Evolutionary conservation across 2,113 vertebrate species (phyloP).

Genomic region (Hiodon tergisus): DNA sequence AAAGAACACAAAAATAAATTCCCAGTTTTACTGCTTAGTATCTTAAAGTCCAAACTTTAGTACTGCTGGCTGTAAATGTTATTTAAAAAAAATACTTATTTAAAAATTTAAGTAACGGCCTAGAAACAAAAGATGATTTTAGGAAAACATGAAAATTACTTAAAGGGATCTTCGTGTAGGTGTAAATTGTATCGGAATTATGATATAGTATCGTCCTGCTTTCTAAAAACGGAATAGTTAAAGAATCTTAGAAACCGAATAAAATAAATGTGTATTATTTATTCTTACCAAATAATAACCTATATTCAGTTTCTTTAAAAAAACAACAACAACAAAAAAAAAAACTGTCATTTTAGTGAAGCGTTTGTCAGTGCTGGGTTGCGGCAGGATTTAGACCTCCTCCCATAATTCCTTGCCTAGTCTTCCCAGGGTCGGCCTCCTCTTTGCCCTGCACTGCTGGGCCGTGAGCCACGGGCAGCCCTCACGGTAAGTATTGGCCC

Average conservation of each 20-base stretch:
- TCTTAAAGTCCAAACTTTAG: not conserved
- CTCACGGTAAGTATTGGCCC: not conserved
- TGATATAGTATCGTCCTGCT: not conserved
- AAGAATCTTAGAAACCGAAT: not conserved
- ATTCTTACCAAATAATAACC: not conserved
- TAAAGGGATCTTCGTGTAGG: constrained; percentile 14
- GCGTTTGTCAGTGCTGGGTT: not conserved
- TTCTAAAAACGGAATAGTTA: not conserved
- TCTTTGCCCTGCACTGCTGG: not conserved
- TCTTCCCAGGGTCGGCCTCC: not conserved
- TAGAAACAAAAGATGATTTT: not conserved
- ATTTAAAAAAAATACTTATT: not conserved
- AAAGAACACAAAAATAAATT: too few relatives aligned
- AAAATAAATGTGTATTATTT: not conserved
- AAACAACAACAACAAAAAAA: not conserved
- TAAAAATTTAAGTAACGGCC: not conserved
- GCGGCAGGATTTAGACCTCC: not conserved
- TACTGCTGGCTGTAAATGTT: not conserved
- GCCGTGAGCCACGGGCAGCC: not conserved
- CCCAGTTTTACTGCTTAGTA: too few relatives aligned
- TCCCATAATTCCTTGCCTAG: not conserved
- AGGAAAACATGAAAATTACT: not conserved
- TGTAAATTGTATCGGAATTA: constrained; percentile 11
- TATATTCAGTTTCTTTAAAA: not conserved
- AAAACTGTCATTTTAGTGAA: not conserved